phyloP scores from a whole-genome alignment of 2,797 vertebrate genomes.

The Falco columbarius region DNA sequence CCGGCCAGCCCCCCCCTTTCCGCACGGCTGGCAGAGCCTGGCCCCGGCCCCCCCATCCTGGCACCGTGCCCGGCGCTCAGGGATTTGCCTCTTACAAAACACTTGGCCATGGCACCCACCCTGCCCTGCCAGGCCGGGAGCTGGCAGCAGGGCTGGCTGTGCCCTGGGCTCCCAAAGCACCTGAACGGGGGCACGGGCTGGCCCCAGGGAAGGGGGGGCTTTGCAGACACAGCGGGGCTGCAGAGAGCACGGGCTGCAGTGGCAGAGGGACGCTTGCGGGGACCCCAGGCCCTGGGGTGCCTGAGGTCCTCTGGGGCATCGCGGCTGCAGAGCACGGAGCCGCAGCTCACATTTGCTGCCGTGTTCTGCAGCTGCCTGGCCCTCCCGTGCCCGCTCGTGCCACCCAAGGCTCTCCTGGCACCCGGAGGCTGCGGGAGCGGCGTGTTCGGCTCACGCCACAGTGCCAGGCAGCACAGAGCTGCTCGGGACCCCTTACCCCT shows the following conservation, averaged over 20 bases:
- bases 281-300: background rate
- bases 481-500: background rate
- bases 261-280: background rate
- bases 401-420: background rate
- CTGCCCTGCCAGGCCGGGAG: background rate
- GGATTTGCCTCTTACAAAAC: constrained; percentile 34
- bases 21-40: background rate
- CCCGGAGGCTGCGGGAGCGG: background rate
- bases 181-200: background rate
- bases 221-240: background rate
- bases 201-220: fast-evolving
- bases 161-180: background rate
- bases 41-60: background rate
- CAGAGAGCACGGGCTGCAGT: background rate
- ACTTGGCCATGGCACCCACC: fast-evolving
- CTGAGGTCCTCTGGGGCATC: background rate
- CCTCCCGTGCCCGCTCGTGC: fast-evolving
- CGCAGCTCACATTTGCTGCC: background rate
- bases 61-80: background rate
- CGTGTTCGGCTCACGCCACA: background rate
- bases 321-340: background rate
- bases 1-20: background rate
- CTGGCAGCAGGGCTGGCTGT: fast-evolving
- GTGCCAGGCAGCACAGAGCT: background rate
- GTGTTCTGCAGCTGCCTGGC: fast-evolving